These are phyloP conservation scores for Drosophila sucinea DNA, from an alignment of 1,140 invertebrate species.

Conservation along the genomic window DNA sequence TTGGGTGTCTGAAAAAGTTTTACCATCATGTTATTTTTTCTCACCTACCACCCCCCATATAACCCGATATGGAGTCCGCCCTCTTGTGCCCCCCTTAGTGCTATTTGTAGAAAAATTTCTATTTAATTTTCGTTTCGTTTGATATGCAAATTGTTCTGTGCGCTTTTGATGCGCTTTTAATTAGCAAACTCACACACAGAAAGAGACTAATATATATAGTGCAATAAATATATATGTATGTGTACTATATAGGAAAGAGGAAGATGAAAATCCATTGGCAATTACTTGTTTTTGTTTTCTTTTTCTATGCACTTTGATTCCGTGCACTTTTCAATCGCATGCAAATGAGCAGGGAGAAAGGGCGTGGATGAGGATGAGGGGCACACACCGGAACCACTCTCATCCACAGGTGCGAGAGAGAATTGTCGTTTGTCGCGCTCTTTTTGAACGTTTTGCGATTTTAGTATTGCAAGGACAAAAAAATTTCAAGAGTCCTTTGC, in stretches of 20 bases:
- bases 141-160: conserved; percentile 52
- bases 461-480: conserved; percentile 48
- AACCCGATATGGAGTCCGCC: background rate
- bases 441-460: conserved; percentile 49
- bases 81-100: background rate
- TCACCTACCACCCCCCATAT: background rate
- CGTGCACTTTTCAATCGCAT: conserved; percentile 38
- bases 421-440: conserved; percentile 18
- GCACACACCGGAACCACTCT: background rate
- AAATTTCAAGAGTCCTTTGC: conserved; percentile 51
- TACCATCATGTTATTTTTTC: conserved; percentile 13
- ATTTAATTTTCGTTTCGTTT: conserved; percentile 57
- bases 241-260: conserved; percentile 12
- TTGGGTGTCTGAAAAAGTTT: conserved; percentile 33
- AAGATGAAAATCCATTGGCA: conserved; percentile 52
- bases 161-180: conserved; percentile 60
- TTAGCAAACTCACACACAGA: conserved; percentile 29
- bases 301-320: conserved; percentile 61
- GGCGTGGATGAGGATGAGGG: background rate
- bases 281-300: conserved; percentile 51
- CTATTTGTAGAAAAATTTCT: conserved; percentile 32
- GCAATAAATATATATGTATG: background rate
- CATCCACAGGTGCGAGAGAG: conserved; percentile 37
- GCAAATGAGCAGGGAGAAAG: conserved; percentile 41
- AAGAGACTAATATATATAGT: background rate